Conservation (phyloP, 2,888 invertebrate genomes). For the Bombylius major region DNA sequence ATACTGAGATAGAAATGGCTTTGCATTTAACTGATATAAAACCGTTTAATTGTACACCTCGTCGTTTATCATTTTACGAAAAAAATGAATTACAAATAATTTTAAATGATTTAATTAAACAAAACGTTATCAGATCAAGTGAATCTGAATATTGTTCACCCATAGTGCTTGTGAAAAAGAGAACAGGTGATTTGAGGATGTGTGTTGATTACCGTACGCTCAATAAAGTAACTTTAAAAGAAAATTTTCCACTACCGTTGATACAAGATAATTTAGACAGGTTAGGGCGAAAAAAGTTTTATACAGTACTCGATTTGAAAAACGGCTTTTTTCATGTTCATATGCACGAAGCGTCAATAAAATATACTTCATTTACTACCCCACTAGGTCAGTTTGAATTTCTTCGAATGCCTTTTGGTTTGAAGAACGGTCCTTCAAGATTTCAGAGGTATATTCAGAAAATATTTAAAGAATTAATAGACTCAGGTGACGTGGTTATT, state of each 20-base stretch:
- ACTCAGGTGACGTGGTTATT: constrained; percentile 12
- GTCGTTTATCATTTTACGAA: not conserved
- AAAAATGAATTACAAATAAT: constrained; percentile 1
- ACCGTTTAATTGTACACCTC: not conserved
- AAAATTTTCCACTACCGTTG: constrained; percentile 12
- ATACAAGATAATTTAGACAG: constrained; percentile 13
- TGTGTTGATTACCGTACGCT: constrained; percentile 13
- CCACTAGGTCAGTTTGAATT: constrained; percentile 15
- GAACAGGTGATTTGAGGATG: constrained; percentile 9
- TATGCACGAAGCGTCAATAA: constrained; percentile 12
- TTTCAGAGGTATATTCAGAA: constrained; percentile 16
- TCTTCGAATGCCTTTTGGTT: constrained; percentile 14
- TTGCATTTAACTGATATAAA: no score
- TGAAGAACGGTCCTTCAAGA: constrained; percentile 14
- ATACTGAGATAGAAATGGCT: no score
- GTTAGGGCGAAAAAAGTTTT: constrained; percentile 13
- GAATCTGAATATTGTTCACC: constrained; percentile 8
- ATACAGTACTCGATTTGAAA: constrained; percentile 14
- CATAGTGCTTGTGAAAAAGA: constrained; percentile 13
- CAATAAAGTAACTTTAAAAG: constrained; percentile 12
- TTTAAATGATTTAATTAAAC: constrained; percentile 1
- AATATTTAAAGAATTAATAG: constrained; percentile 16
- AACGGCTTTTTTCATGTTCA: constrained; percentile 16
- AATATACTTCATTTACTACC: constrained; percentile 16
- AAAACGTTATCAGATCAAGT: constrained; percentile 4